Conservation (phyloP, 1,140 invertebrate species). For the Arctopsyche grandis region DNA sequence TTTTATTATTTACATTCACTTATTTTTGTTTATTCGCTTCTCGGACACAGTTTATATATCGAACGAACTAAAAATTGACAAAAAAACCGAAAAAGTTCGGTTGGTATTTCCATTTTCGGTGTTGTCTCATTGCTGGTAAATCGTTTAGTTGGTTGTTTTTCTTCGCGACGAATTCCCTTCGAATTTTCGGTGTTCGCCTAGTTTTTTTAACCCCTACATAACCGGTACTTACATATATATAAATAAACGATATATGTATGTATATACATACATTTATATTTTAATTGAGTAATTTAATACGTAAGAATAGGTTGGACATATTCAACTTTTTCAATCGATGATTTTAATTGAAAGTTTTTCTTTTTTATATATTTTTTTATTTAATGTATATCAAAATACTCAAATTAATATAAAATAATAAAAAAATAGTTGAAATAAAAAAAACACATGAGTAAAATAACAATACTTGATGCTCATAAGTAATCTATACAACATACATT, state of each 20-base stretch:
- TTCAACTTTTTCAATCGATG: no score
- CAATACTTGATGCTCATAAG: no score
- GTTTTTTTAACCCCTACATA: background rate
- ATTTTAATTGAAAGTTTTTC: no score
- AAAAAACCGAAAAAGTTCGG: background rate
- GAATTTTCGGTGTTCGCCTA: background rate
- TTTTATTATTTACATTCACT: background rate
- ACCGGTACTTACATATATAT: background rate
- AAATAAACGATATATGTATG: no score
- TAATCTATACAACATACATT: no score
- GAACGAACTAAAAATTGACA: background rate
- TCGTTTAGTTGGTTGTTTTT: background rate
- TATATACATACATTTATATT: background rate
- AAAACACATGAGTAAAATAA: no score
- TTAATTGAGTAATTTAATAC: no score
- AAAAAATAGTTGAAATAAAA: no score
- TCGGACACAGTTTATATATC: background rate
- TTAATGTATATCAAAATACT: no score
- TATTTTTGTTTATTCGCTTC: background rate
- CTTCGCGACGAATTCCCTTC: background rate
- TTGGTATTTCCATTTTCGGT: background rate
- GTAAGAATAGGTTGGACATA: no score
- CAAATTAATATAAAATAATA: no score
- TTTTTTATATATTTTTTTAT: no score
- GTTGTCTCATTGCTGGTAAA: conserved; percentile 1